Conservation (phyloP, 2,113 vertebrate species). For the Xenopus laevis region DNA sequence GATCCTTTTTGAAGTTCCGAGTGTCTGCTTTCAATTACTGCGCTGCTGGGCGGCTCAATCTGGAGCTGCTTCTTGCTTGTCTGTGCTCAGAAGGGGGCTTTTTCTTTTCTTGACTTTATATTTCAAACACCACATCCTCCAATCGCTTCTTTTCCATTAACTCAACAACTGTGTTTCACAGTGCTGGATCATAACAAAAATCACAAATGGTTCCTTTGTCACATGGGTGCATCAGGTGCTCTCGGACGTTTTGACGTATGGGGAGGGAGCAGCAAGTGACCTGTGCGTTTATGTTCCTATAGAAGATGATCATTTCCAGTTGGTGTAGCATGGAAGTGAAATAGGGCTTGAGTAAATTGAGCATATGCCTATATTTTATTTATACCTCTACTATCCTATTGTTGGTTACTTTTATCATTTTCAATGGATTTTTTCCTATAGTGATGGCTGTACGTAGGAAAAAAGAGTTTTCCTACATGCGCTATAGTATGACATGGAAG, state of each 20-base stretch:
- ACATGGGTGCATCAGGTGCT: conserved; percentile 1
- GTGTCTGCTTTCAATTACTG: conserved; percentile 73
- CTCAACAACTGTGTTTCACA: conserved; percentile 44
- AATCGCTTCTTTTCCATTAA: conserved; percentile 46
- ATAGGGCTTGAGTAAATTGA: too few relatives aligned
- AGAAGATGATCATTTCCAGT: too few relatives aligned
- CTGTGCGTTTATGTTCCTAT: too few relatives aligned
- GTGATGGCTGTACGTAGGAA: too few relatives aligned
- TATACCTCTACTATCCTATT: too few relatives aligned
- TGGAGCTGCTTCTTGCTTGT: conserved; percentile 55
- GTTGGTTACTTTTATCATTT: too few relatives aligned
- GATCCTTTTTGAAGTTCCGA: conserved; percentile 68
- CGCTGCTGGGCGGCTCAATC: conserved; percentile 58
- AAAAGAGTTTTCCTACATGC: too few relatives aligned
- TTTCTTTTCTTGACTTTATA: conserved; percentile 54
- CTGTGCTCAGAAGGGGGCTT: conserved; percentile 49
- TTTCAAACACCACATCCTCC: conserved; percentile 43
- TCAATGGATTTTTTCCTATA: too few relatives aligned
- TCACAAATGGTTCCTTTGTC: neutral
- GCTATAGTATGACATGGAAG: too few relatives aligned
- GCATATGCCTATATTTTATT: too few relatives aligned
- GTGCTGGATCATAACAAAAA: conserved; percentile 32
- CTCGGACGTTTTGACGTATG: neutral
- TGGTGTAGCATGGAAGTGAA: too few relatives aligned
- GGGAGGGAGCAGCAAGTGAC: neutral